Evolutionary conservation across 2,888 invertebrate genomes (phyloP), one percentile per base, ranked within the genome.

Genomic region (Lasioglossum villosulum): DNA sequence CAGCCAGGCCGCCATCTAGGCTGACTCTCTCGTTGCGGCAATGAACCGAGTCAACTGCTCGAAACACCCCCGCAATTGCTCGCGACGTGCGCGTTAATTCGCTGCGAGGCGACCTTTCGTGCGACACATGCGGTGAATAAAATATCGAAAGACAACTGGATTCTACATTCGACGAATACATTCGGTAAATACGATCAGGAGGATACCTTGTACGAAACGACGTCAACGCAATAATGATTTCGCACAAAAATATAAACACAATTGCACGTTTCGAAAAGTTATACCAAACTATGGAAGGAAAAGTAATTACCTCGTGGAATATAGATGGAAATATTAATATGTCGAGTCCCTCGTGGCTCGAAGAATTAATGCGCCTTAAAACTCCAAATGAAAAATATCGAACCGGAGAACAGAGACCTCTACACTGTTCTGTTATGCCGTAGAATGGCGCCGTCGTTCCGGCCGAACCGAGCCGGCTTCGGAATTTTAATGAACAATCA

Each of bases 11-110:
- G 87, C 89, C 90, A 91, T 91, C 91, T 91, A 89, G 88, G 81
- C 86, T 91, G 89, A 92, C 90, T 89, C 90, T 90, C 90, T 93
- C 91, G 90, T 93, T 93, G 93, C 85, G 87, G 89, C 91, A 92
- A 93, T 91, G 90, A 92, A 90, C 87, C 90, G 91, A 91, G 92
- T 92, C 90, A 90, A 91, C 90, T 91, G 88, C 80, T 88, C 86
- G 88, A 87, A 90, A 92, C 92, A 92, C 92, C 92, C 91, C 92
- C 92, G 91, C 92, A 90, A 89, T 89, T 87, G 90, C 82, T 75
- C 66, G 74, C 71, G 86, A 83, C 85, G 66, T 68, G 73, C 66
- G 74, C 85, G 85, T 89, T 89, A 85, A 86, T 89, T 87, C 87
- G 75, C 71, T 59, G 74, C 73, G 48, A 27, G 59, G 39, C 83